Evolutionary conservation across 2,888 invertebrate species (phyloP).

Genomic region (Cheilosia scutellata): DNA sequence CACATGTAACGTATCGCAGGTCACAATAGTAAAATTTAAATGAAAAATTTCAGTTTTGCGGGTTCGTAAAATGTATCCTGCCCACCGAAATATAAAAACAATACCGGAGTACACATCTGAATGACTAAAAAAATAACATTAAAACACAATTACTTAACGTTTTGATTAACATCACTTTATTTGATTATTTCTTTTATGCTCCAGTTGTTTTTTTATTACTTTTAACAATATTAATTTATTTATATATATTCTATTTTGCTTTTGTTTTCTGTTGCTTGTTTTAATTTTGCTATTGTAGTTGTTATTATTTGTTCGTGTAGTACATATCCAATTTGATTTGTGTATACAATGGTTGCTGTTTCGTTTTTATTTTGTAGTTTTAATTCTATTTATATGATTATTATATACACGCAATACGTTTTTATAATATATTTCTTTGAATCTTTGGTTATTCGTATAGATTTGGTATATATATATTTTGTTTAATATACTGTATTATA

Average conservation of each 20-base stretch:
- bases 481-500: conserved; percentile 28
- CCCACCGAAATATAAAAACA: no score
- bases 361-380: conserved; percentile 16
- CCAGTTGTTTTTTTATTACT: conserved; percentile 59
- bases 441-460: conserved; percentile 48
- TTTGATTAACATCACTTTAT: conserved; percentile 75
- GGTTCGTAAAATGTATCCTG: no score
- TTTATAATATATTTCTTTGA: conserved; percentile 32
- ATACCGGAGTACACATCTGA: not conserved
- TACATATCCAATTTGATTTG: conserved; percentile 19
- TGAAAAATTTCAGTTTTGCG: no score
- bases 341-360: conserved; percentile 31
- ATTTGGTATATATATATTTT: conserved; percentile 39
- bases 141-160: conserved; percentile 45
- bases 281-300: conserved; percentile 45
- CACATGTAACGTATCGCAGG: no score
- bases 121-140: not conserved
- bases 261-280: conserved; percentile 18
- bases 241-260: conserved; percentile 17
- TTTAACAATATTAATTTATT: conserved; percentile 63
- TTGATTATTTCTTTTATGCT: conserved; percentile 70
- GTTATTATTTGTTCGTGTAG: conserved; percentile 33
- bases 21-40: no score
- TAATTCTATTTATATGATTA: conserved; percentile 59
- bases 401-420: conserved; percentile 67